Base-by-base conservation (phyloP, 2,797 vertebrate species). In the Chlorospingus flavigularis region DNA sequence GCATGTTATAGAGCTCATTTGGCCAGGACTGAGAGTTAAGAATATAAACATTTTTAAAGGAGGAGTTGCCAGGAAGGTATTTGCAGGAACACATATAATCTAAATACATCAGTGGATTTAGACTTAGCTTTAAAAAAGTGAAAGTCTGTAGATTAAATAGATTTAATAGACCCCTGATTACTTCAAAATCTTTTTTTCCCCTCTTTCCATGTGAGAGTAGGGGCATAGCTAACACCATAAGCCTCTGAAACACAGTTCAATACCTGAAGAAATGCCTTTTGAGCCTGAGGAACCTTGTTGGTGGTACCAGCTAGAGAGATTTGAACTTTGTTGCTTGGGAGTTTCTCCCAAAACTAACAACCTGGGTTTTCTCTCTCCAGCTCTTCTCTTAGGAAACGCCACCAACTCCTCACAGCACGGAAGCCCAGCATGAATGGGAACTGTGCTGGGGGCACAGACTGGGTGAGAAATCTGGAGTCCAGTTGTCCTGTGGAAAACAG, bases 371-470 rank as follows among this genome's bases (percentile, higher is more conserved):
- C 53, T 93, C 53, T 93, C 74, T 94, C 57, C n/a, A 98, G 98
- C 93, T 88, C 80, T 84, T 92, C 94, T 86, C 89, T 94, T 24
- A 94, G 91, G 75, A 81, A 84, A 53, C 92, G 92, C 81, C 74
- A 73, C 65, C 95, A 94, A 2, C 88, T 92, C 77, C 95, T 92
- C 23, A 24, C 80, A 1, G 55, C 86, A 47, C 89, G 65, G 90
- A 96, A 63, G 66, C 77, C 91, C 88, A 98, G 97, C 78, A 98
- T 97, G 97, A 98, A 94, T 26, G 58, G 94, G 54, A 96, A 93
- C 76, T 82, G 91, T 72, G 83, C 92, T 83, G 87, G 54, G 82
- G 96, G 97, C 35, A 71, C 96, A 31, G 95, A 95, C 84, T 96
- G 96, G 88, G 39, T 94, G 24, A 76, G 92, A 75, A 91, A 75